phyloP scores from a whole-genome alignment of 2,888 invertebrate genomes.

The Drosophila multiciliata region DNA sequence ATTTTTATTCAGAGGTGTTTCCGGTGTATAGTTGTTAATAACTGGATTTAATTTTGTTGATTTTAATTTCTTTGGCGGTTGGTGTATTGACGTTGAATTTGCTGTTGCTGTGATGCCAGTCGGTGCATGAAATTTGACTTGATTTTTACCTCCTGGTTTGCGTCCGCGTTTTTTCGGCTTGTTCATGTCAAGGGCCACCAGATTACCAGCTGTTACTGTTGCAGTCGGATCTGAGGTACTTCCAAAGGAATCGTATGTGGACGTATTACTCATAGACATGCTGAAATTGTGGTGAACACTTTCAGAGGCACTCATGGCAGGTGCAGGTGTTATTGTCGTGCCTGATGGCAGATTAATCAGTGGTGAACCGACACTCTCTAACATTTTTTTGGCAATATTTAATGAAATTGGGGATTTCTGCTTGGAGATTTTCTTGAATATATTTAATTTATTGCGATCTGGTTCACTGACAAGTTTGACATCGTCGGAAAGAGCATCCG shows the following conservation, averaged over 20 bases:
- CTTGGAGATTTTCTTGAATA: conserved; percentile 93
- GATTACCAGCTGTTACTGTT: conserved; percentile 3
- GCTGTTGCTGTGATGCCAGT: conserved; percentile 8
- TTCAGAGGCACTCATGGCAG: conserved; percentile 21
- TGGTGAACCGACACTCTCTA: conserved; percentile 39
- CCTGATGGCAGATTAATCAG: conserved; percentile 83
- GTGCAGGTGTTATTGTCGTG: conserved; percentile 83
- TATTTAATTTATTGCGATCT: conserved; percentile 93
- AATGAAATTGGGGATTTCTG: conserved; percentile 61
- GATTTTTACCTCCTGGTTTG: conserved; percentile 82
- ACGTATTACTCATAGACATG: conserved; percentile 7
- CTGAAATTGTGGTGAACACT: background rate
- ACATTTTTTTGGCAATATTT: conserved; percentile 34
- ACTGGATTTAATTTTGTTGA: conserved; percentile 11
- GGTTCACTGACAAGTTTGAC: conserved; percentile 91
- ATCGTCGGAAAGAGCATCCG: conserved; percentile 29
- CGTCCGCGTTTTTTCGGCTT: conserved; percentile 83
- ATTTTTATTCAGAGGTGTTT: conserved; percentile 1
- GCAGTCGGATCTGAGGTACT: background rate
- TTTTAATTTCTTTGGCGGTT: conserved; percentile 32
- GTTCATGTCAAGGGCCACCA: conserved; percentile 23
- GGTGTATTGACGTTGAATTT: conserved; percentile 2
- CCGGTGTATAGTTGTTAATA: background rate
- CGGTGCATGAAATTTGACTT: conserved; percentile 41
- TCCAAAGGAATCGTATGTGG: conserved; percentile 11